Evolutionary conservation across 2,797 vertebrate species (phyloP).

Genomic region (Oreochromis grahami): DNA sequence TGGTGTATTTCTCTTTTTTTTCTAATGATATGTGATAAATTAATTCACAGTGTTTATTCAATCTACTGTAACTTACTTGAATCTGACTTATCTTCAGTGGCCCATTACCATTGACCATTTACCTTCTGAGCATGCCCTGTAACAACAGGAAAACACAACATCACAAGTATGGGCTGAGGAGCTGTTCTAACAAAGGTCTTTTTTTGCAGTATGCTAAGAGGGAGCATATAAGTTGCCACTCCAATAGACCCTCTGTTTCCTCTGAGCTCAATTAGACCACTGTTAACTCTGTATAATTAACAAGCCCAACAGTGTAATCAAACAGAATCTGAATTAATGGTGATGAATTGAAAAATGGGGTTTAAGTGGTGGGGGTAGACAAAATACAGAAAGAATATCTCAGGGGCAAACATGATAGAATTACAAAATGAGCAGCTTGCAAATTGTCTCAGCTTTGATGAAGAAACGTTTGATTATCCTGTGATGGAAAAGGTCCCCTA

Average conservation of each 20-base stretch:
- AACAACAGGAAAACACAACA: neutral
- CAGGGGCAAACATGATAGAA: constrained; percentile 86
- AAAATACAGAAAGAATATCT: constrained; percentile 76
- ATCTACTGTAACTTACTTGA: neutral
- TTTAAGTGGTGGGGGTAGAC: constrained; percentile 56
- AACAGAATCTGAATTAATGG: constrained; percentile 78
- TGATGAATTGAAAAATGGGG: constrained; percentile 57
- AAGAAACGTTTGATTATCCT: constrained; percentile 92
- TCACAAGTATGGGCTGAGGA: constrained; percentile 3
- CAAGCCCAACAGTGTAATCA: constrained; percentile 80
- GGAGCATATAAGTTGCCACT: constrained; percentile 38
- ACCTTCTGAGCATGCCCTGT: neutral
- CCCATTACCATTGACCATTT: neutral
- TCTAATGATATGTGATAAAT: neutral
- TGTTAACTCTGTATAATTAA: constrained; percentile 81
- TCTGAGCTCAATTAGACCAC: constrained; percentile 68
- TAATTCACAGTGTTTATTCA: neutral
- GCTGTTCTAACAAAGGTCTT: constrained; percentile 51
- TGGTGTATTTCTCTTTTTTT: neutral
- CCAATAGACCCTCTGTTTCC: constrained; percentile 64
- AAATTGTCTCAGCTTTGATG: constrained; percentile 91
- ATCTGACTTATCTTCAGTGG: neutral
- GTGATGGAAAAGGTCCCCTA: constrained; percentile 85
- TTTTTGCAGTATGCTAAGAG: constrained; percentile 30
- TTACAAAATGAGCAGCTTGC: constrained; percentile 94